These are phyloP conservation scores for Camponotus fellah DNA, from an alignment of 2,888 invertebrate genomes.

Conservation along the genomic window DNA sequence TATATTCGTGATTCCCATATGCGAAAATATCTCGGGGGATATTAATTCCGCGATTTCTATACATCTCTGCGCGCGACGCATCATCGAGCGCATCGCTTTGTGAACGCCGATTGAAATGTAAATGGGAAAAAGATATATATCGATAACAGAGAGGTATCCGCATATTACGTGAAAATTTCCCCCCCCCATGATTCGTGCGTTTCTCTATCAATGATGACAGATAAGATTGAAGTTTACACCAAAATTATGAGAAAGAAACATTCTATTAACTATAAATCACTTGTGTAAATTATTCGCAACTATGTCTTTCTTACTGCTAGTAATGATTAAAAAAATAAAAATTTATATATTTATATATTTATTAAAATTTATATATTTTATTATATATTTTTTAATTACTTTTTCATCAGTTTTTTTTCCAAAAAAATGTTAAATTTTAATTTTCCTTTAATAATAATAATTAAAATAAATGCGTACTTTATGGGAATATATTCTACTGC, in stretches of 20 bases:
- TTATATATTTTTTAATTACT: neutral
- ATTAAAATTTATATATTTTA: no score
- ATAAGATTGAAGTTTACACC: neutral
- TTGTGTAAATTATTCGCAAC: neutral
- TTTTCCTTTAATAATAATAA: neutral
- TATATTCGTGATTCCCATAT: conserved; percentile 29
- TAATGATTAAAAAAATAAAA: neutral
- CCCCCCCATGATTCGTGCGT: neutral
- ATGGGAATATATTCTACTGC: neutral
- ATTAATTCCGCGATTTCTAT: conserved; percentile 51
- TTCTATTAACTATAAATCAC: neutral
- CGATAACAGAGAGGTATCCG: conserved; percentile 24
- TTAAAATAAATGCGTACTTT: neutral
- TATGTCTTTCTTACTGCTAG: neutral
- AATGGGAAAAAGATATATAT: conserved; percentile 44
- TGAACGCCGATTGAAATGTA: conserved; percentile 51
- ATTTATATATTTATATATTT: no score
- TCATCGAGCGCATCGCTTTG: conserved; percentile 43
- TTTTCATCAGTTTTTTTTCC: neutral
- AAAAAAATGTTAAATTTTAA: neutral
- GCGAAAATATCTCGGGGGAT: conserved; percentile 47
- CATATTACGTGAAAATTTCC: conserved; percentile 8
- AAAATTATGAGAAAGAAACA: neutral
- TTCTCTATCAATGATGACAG: neutral
- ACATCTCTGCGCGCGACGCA: conserved; percentile 32